phyloP scores from a whole-genome alignment of 2,797 vertebrate species.

The Pangasius macronema region DNA sequence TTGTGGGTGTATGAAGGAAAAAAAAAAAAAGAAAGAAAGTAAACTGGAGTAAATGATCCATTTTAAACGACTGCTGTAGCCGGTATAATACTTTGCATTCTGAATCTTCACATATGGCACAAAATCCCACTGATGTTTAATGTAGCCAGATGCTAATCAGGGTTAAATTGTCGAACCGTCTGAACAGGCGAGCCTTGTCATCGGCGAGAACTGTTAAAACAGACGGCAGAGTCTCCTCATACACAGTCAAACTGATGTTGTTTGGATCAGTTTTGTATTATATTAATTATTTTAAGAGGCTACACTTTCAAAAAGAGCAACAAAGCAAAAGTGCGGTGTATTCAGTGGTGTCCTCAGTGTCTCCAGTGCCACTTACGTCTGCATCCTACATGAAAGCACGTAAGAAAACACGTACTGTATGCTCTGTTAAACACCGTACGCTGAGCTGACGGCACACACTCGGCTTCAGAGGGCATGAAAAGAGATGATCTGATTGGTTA shows the following conservation, averaged over 20 bases:
- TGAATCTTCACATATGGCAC: background rate
- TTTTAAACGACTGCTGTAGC: background rate
- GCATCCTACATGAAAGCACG: background rate
- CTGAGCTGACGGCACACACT: too few species aligned
- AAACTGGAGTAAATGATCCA: background rate
- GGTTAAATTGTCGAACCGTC: background rate
- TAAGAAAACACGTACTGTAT: background rate
- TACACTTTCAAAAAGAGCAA: background rate
- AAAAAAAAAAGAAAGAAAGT: background rate
- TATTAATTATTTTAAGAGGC: background rate
- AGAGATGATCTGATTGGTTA: background rate
- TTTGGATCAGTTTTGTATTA: background rate
- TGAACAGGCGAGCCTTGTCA: background rate
- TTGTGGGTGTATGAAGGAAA: background rate
- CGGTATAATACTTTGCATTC: background rate
- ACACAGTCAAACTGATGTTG: background rate
- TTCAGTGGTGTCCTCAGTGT: background rate
- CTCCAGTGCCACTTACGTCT: background rate
- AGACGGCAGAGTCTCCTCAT: background rate
- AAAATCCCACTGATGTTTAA: background rate
- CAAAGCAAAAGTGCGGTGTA: background rate
- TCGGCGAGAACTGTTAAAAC: background rate
- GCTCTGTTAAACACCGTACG: too few species aligned
- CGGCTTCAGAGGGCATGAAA: background rate
- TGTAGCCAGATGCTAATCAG: constrained; percentile 6